Evolutionary conservation across 2,888 invertebrate species (phyloP).

Genomic region (Morinoia aosen): DNA sequence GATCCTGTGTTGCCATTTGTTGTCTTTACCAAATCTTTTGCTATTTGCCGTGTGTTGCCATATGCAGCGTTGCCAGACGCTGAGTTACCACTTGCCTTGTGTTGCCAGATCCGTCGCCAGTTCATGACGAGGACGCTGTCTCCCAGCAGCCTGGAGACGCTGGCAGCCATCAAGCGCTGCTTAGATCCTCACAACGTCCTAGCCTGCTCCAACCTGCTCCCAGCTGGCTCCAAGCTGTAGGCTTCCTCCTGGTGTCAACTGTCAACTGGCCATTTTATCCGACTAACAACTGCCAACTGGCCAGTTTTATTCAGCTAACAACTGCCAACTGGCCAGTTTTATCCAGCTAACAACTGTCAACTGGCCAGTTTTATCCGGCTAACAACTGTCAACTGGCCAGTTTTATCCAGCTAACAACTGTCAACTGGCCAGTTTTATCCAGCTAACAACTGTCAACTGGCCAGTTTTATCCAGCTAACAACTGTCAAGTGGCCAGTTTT

Average conservation of each 20-base stretch:
- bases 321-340: background rate
- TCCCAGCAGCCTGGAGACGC: conserved; percentile 82
- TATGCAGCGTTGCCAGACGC: too few relatives aligned
- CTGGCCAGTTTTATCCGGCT: background rate
- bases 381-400: too few relatives aligned
- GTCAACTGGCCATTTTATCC: background rate
- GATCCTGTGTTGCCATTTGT: too few relatives aligned
- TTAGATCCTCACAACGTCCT: conserved; percentile 96
- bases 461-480: background rate
- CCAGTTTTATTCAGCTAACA: background rate
- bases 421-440: too few relatives aligned
- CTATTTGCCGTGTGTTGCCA: too few relatives aligned
- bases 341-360: background rate
- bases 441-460: background rate
- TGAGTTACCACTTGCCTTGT: background rate
- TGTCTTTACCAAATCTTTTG: background rate
- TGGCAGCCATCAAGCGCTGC: conserved; percentile 85
- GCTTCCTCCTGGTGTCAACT: background rate
- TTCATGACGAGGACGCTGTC: conserved; percentile 92
- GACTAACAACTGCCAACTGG: background rate
- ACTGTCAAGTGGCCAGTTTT: too few relatives aligned
- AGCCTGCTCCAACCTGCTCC: conserved; percentile 86
- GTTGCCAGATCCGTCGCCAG: conserved; percentile 78
- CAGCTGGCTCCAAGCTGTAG: background rate
- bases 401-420: background rate